Evolutionary conservation across 2,888 invertebrate species (phyloP).

Genomic region (Euclidia mi): DNA sequence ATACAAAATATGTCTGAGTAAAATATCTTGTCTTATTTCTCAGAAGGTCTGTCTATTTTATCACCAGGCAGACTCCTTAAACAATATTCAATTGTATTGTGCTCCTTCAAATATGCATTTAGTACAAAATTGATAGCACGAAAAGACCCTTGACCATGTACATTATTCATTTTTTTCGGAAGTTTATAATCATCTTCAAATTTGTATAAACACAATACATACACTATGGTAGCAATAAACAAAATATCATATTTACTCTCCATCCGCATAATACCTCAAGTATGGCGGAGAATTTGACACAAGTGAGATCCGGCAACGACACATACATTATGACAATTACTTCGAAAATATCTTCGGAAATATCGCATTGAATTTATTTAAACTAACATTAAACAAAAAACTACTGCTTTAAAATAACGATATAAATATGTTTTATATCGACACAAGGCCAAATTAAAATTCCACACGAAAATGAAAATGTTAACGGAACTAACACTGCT

Average conservation of each 20-base stretch:
- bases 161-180: background rate
- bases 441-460: conserved; percentile 37
- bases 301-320: conserved; percentile 49
- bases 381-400: conserved; percentile 12
- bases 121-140: no score
- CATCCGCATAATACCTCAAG: conserved; percentile 67
- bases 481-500: conserved; percentile 20
- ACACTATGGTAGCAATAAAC: conserved; percentile 1
- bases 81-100: no score
- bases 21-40: no score
- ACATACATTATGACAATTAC: conserved; percentile 52
- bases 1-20: no score
- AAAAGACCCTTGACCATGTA: no score
- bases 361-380: conserved; percentile 19
- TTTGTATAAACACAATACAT: no score
- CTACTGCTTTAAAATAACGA: conserved; percentile 19
- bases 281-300: conserved; percentile 55
- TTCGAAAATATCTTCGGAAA: conserved; percentile 27
- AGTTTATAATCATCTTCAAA: no score
- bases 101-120: no score
- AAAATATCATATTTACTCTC: conserved; percentile 58
- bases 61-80: no score
- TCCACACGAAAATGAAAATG: conserved; percentile 22
- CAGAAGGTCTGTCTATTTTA: no score
- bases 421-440: background rate